phyloP scores from a whole-genome alignment of 2,797 vertebrate genomes.

The Columba guinea region DNA sequence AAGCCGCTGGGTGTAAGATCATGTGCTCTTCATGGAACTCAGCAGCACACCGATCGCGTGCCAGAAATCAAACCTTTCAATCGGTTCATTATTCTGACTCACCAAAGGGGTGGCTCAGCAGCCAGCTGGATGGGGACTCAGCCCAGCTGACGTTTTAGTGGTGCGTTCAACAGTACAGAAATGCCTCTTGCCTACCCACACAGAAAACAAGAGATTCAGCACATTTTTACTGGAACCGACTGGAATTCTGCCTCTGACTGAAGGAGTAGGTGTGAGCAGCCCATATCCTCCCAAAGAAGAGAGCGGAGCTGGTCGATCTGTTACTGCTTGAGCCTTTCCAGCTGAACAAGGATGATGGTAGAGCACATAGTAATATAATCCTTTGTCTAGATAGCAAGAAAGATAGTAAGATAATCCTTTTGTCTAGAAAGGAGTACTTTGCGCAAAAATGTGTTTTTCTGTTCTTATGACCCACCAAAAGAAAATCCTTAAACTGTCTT shows the following conservation, averaged over 20 bases:
- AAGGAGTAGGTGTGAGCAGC: not conserved
- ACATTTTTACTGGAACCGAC: not conserved
- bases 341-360: not conserved
- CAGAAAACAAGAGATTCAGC: not conserved
- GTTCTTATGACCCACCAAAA: not conserved
- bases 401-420: not conserved
- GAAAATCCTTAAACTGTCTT: not conserved
- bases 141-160: not conserved
- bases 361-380: not conserved
- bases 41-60: not conserved
- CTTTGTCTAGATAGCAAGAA: too few species aligned
- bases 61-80: not conserved
- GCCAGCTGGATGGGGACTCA: not conserved
- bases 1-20: not conserved
- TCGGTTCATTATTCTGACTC: not conserved
- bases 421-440: not conserved
- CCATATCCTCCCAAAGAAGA: not conserved
- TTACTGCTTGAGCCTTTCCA: not conserved
- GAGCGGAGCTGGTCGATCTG: not conserved
- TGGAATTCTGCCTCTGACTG: not conserved
- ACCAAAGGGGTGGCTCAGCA: not conserved
- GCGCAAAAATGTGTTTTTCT: not conserved
- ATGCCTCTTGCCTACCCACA: not conserved
- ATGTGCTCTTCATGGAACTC: not conserved
- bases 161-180: not conserved